Evolutionary conservation across 1,140 invertebrate species (phyloP), one percentile per base, ranked within the genome.

Genomic region (Elymnias hypermnestra): DNA sequence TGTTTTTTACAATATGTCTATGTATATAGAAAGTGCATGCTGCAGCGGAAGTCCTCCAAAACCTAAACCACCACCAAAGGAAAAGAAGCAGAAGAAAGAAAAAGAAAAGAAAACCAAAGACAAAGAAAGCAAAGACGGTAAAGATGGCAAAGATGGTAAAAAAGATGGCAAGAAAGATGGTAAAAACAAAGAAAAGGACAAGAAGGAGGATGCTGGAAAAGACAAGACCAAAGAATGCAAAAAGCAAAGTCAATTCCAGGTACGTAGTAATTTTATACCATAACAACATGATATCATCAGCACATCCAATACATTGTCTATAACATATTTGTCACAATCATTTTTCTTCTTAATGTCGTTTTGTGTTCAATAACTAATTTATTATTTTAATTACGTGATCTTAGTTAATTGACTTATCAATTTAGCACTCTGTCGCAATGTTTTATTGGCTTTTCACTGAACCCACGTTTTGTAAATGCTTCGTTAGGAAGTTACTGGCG

Each of bases 21-120:
- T n/a, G n/a, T n/a, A n/a, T n/a, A 15, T 49, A 90, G 95, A 97
- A 82, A 93, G 94, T 87, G 90, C 93, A 48, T 94, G 93, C 81
- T 94, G 94, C 82, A 90, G 90, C 42, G 89, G 90, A 46, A 89
- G 89, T 22, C 89, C 88, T 50, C 91, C 91, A 39, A 91, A 91
- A 69, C 89, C 90, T 14, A 91, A 89, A 31, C 89, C 89, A 23
- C 88, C 89, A 8, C 90, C 90, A 26, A 92, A 92, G 59, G 92
- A 93, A 41, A 92, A 93, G 63, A 93, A 94, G 74, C 90, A 90
- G 31, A 91, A 93, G 50, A 91, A 92, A 65, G 91, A 94, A 72
- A 87, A 90, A 26, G 92, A 93, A 83, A 90, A 90, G 68, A 90
- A 91, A 70, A 89, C 89, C 75, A 87, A 87, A 88, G 87, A 86